Conservation (phyloP, 2,888 invertebrate genomes). For the Macaria notata region DNA sequence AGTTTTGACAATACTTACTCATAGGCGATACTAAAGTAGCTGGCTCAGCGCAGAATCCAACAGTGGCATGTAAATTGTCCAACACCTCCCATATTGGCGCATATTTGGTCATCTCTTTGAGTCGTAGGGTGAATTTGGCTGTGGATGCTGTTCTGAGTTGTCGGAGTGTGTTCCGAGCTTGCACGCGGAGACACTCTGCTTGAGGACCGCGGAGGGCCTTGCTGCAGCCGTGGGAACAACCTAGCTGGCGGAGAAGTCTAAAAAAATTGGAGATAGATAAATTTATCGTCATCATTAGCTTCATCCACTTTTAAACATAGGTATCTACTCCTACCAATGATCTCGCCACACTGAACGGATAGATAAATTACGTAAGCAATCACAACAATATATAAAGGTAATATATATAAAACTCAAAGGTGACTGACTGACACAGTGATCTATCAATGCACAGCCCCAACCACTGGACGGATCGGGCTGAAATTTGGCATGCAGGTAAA, state of each 20-base stretch:
- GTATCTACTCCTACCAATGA: too few relatives aligned
- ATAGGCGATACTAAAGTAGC: conserved; percentile 91
- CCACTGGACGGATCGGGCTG: too few relatives aligned
- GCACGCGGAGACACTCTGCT: conserved; percentile 94
- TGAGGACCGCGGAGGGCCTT: conserved; percentile 93
- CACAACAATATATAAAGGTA: too few relatives aligned
- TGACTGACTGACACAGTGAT: too few relatives aligned
- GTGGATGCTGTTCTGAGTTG: conserved; percentile 85
- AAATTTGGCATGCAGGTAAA: too few relatives aligned
- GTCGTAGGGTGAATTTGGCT: conserved; percentile 75
- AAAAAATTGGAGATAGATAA: conserved; percentile 8
- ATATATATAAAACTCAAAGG: too few relatives aligned
- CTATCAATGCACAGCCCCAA: too few relatives aligned
- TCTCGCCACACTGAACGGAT: too few relatives aligned
- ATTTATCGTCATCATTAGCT: too few relatives aligned
- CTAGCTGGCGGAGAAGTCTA: conserved; percentile 93
- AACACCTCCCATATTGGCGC: conserved; percentile 91
- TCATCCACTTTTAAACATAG: too few relatives aligned
- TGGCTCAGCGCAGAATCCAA: conserved; percentile 97
- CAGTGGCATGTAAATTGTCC: conserved; percentile 96
- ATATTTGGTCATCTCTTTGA: conserved; percentile 88
- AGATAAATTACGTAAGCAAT: too few relatives aligned
- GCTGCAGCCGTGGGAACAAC: conserved; percentile 95
- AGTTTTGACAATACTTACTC: conserved; percentile 84
- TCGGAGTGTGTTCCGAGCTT: conserved; percentile 86